These are phyloP conservation scores for Poeciliopsis infans DNA, from an alignment of 2,797 vertebrate genomes.

Conservation along the genomic window DNA sequence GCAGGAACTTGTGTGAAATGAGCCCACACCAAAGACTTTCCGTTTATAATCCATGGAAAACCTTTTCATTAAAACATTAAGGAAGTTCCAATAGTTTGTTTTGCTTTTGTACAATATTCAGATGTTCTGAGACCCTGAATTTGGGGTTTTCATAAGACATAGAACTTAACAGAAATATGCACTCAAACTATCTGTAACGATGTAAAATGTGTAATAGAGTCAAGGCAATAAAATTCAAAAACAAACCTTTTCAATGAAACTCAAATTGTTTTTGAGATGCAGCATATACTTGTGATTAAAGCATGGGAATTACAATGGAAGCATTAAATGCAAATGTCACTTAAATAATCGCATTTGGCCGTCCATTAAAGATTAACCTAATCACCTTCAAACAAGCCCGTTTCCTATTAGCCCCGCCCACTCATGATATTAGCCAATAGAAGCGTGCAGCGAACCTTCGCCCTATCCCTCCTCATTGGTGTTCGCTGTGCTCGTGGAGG, in stretches of 20 bases:
- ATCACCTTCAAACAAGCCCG: not conserved
- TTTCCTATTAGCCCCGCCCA: constrained; percentile 39
- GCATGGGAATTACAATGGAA: not conserved
- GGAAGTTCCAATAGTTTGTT: not conserved
- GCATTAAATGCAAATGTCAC: not conserved
- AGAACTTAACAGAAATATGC: not conserved
- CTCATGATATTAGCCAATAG: constrained; percentile 49
- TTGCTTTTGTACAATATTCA: not conserved
- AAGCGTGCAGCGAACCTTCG: not conserved
- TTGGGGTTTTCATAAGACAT: not conserved
- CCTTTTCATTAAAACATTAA: not conserved
- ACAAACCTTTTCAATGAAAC: not conserved
- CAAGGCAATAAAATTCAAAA: not conserved
- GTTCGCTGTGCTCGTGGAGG: constrained; percentile 3
- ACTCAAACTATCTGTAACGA: not conserved
- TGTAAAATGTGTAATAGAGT: not conserved
- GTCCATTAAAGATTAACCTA: constrained; percentile 44
- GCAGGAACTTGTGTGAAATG: not conserved
- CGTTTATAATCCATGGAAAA: not conserved
- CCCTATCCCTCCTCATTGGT: not conserved
- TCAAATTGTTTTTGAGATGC: not conserved
- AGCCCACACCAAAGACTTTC: not conserved
- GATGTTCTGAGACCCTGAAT: not conserved
- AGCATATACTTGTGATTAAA: not conserved
- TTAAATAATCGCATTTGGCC: constrained; percentile 14